phyloP scores from a whole-genome alignment of 2,113 vertebrate species.

The Odocoileus hemionus region DNA sequence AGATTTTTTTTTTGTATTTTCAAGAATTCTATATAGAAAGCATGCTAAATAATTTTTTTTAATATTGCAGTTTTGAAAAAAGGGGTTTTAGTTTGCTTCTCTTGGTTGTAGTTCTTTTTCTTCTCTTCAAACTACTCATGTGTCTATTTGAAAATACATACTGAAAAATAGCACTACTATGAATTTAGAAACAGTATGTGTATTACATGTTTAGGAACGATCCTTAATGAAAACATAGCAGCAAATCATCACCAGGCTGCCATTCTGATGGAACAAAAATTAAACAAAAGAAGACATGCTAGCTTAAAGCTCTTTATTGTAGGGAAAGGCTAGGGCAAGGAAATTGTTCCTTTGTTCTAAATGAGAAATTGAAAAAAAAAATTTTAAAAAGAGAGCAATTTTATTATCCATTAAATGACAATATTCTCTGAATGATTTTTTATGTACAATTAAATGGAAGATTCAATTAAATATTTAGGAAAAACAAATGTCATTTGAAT shows the following conservation, averaged over 20 bases:
- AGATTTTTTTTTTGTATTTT: not conserved
- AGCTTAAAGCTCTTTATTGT: not conserved
- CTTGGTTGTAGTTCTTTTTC: not conserved
- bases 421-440: slow-evolving; percentile 28
- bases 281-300: not conserved
- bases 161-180: not conserved
- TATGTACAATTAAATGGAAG: slow-evolving; percentile 35
- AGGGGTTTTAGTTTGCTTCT: not conserved
- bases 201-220: not conserved
- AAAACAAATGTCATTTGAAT: slow-evolving; percentile 55
- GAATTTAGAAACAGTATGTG: not conserved
- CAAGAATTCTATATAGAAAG: not conserved
- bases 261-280: not conserved
- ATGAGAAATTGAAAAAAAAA: not conserved
- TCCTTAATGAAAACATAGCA: not conserved
- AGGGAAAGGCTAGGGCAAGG: not conserved
- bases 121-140: not conserved
- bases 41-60: not conserved
- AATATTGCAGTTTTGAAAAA: not conserved
- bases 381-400: slow-evolving; percentile 1
- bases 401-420: slow-evolving; percentile 51
- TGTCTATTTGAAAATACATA: not conserved
- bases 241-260: slow-evolving; percentile 22
- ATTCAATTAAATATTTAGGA: slow-evolving; percentile 60
- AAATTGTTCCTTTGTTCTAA: slow-evolving; percentile 50